phyloP scores from a whole-genome alignment of 2,113 vertebrate genomes.

The Eolophus roseicapilla region DNA sequence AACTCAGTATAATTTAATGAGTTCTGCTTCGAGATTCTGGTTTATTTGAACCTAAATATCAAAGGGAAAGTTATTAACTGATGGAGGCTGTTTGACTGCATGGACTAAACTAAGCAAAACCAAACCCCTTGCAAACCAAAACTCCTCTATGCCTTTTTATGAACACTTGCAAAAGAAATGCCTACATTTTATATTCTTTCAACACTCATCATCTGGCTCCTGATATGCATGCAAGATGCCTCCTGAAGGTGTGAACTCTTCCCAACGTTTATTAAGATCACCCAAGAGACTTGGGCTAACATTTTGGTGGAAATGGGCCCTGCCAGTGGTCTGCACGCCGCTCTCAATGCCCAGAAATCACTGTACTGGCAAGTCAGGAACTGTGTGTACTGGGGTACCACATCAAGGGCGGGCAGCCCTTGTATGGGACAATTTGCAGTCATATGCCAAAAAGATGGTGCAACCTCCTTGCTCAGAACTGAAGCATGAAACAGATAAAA shows the following conservation, averaged over 20 bases:
- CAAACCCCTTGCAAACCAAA: neutral
- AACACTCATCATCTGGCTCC: neutral
- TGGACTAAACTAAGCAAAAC: neutral
- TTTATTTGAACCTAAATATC: conserved; percentile 21
- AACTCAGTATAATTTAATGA: neutral
- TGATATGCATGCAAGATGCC: neutral
- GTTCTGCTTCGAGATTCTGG: neutral
- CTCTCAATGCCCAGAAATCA: neutral
- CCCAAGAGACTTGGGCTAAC: neutral
- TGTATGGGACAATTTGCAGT: rapidly evolving
- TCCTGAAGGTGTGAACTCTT: neutral
- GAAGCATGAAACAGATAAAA: neutral
- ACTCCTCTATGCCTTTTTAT: neutral
- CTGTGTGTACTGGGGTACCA: neutral
- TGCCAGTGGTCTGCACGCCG: neutral
- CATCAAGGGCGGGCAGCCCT: neutral
- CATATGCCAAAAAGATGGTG: rapidly evolving
- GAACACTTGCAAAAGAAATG: neutral
- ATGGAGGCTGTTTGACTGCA: neutral
- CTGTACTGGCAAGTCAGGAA: neutral
- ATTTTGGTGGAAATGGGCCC: neutral
- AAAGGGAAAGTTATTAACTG: neutral
- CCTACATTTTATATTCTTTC: neutral
- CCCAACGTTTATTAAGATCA: rapidly evolving
- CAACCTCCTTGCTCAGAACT: neutral